Conservation (phyloP, 1,140 invertebrate genomes). For the Spodoptera frugiperda region DNA sequence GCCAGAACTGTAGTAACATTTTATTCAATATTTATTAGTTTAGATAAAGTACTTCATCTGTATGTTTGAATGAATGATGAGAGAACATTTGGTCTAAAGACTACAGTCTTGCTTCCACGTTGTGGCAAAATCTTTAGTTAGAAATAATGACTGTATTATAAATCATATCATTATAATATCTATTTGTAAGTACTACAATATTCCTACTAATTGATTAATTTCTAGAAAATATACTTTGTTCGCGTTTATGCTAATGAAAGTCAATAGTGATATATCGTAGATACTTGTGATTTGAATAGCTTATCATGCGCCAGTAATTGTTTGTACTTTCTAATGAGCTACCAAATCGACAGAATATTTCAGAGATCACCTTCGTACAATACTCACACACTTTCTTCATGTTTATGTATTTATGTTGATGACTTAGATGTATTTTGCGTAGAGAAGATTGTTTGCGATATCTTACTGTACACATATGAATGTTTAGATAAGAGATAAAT, state of each 20-base stretch:
- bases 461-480: constrained; percentile 10
- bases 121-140: neutral
- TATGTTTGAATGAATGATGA: constrained; percentile 16
- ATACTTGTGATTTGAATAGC: constrained; percentile 23
- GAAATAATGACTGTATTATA: neutral
- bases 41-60: constrained; percentile 26
- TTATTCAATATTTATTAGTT: constrained; percentile 37
- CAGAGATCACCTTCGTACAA: constrained; percentile 13
- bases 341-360: constrained; percentile 36
- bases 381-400: constrained; percentile 32
- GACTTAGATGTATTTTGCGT: constrained; percentile 30
- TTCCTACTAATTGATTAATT: no score
- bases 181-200: no score
- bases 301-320: constrained; percentile 30
- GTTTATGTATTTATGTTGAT: constrained; percentile 43
- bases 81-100: neutral
- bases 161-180: neutral
- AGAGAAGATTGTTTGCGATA: constrained; percentile 18
- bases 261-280: constrained; percentile 1
- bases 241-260: constrained; percentile 22
- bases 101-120: neutral
- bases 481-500: constrained; percentile 24
- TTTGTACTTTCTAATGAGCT: constrained; percentile 40
- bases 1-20: constrained; percentile 17
- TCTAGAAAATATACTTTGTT: neutral